A percentile compares a stretch with the other conserved stretches of the same genome.
These are phyloP conservation scores for Drosophila robusta DNA, from an alignment of 2,888 invertebrate species.

Conservation along the genomic window DNA sequence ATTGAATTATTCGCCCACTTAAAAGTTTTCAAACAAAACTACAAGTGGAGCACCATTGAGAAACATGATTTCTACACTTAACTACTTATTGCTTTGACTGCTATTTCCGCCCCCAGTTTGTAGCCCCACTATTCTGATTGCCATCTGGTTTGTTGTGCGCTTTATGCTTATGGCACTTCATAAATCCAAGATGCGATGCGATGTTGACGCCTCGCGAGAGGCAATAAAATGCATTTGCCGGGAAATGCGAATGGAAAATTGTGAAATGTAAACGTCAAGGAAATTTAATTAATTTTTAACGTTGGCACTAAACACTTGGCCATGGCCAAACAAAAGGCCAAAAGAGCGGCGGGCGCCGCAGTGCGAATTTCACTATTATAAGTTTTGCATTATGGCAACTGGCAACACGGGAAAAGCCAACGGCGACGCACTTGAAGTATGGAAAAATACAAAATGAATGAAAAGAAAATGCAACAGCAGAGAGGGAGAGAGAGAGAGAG, in stretches of 20 bases:
- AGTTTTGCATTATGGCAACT: constrained; percentile 46
- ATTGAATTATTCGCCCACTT: not conserved
- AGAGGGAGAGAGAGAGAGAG: not conserved
- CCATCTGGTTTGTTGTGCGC: constrained; percentile 17
- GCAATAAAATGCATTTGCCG: constrained; percentile 33
- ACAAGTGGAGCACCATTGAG: not conserved
- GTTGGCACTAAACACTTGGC: constrained; percentile 63
- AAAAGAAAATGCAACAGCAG: constrained; percentile 65
- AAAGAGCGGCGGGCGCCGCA: constrained; percentile 15
- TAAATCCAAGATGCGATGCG: constrained; percentile 27
- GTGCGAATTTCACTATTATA: constrained; percentile 40
- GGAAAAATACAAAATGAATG: constrained; percentile 46
- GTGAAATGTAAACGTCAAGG: constrained; percentile 33
- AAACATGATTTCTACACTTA: constrained; percentile 8
- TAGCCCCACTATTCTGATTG: constrained; percentile 23
- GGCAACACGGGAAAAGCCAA: constrained; percentile 40
- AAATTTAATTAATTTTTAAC: constrained; percentile 76
- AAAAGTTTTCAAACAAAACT: not conserved
- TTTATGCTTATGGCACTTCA: constrained; percentile 40
- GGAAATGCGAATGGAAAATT: constrained; percentile 19
- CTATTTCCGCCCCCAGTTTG: too few relatives aligned
- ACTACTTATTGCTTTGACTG: constrained; percentile 4
- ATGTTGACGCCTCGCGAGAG: constrained; percentile 8
- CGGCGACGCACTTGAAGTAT: constrained; percentile 63
- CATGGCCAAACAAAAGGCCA: constrained; percentile 43